Evolutionary conservation across 2,113 vertebrate species (phyloP), one percentile per base, ranked within the genome.

Genomic region (Condylura cristata): DNA sequence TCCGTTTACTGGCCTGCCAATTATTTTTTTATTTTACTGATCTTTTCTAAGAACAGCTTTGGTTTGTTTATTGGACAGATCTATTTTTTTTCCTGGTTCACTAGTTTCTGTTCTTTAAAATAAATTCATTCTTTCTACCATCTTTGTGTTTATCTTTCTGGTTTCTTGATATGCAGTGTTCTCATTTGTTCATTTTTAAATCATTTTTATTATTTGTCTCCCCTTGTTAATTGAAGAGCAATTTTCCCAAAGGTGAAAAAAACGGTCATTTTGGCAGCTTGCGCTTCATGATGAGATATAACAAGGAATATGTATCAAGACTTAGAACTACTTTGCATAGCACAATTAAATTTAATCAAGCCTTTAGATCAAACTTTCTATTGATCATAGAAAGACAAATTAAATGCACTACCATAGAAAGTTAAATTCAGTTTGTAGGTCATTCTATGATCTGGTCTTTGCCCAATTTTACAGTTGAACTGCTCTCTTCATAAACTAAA

Each of bases 61-160:
- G 80, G 8, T 82, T 90, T 79, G 16, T 66, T 68, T 96, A 6
- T 22, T 66, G 34, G 34, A 65, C 63, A 89, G 81, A 37, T 85
- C 24, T 80, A 32, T 85, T 34, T 72, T 85, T 93, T 90, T 30
- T 88, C 28, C 37, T 51, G 6, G 51, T 18, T 87, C 26, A 30
- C 34, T 65, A 26, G 76, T 85, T 85, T 95, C 22, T 68, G 32
- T 63, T 63, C 58, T 86, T 92, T 82, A 63, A 85, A 85, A 76
- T 70, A 79, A 85, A 44, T 81, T 66, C n/a, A 70, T 51, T 81
- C 4, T 22, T 86, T 56, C n/a, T 82, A 20, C 14, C 13, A 2
- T 58, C 32, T 95, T 89, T 20, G 20, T 76, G 18, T 68, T 71
- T 72, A 26, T 87, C 92, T 93, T 93, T 80, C 11, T 84, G 66